Evolutionary conservation across 2,797 vertebrate genomes (phyloP), one percentile per base, ranked within the genome.

Genomic region (Acanthurus lineatus): DNA sequence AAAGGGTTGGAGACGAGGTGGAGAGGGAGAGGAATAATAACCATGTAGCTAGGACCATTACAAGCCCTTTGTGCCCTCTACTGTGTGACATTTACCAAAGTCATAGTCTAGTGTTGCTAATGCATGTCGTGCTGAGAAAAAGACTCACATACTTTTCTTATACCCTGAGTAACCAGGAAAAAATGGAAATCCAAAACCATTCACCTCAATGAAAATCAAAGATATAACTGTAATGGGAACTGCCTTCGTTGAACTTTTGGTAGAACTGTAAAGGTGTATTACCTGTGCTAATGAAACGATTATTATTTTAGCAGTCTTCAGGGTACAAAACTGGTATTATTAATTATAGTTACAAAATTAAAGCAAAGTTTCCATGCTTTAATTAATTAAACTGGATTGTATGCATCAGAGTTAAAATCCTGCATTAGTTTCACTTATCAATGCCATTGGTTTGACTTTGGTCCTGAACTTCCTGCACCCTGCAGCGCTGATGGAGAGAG

Each of bases 361-460:
- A 56, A 40, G 7, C 4, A 57, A 47, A 56, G 15, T 10, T 3
- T 0, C 22, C 38, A 3, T 1, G 0, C 12, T 15, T 3, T 61
- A 70, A 45, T 15, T 59, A 49, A 53, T 10, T 61, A 14, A n/a
- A 57, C 35, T 20, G 17, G 52, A 76, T 58, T 11, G 6, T 40
- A 22, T 11, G 40, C 22, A 66, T 32, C 44, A 48, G 32, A 79
- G 32, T 76, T 70, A 40, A 48, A 68, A 63, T 60, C 66, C 14
- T 1, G 42, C 80, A 69, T 74, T 68, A 66, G 44, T 86, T 89
- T 85, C 64, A 70, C 69, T 78, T 53, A 74, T 75, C 73, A 60
- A 10, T 65, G 81, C 38, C 75, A 85, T 74, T 86, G 73, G 60
- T 72, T 76, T 86, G 89, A 90, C 80, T 90, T 85, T 88, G 80